A percentile compares a stretch with the other conserved stretches of the same genome.
These are phyloP conservation scores for Megalurothrips usitatus DNA, from an alignment of 2,888 invertebrate genomes.

Conservation along the genomic window DNA sequence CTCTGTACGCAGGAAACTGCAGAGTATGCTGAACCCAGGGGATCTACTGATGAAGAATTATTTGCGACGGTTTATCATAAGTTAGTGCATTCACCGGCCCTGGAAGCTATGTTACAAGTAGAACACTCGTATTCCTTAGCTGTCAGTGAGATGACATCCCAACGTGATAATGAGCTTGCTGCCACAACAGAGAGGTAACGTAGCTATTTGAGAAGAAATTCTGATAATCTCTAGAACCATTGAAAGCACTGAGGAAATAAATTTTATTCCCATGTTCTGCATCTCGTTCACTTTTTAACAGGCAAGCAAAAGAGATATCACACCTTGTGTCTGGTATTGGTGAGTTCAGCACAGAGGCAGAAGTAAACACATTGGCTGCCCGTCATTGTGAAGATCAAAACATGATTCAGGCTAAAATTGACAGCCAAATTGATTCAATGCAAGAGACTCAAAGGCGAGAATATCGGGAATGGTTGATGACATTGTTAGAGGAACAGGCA, in stretches of 20 bases:
- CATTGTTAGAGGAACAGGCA: conserved; percentile 63
- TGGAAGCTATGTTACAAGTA: conserved; percentile 81
- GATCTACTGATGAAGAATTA: conserved; percentile 78
- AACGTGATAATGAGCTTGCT: conserved; percentile 67
- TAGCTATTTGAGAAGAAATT: background rate
- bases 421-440: conserved; percentile 70
- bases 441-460: conserved; percentile 79
- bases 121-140: conserved; percentile 83
- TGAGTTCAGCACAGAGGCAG: conserved; percentile 68
- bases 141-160: conserved; percentile 65
- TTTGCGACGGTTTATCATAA: conserved; percentile 81
- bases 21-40: conserved; percentile 75
- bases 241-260: background rate
- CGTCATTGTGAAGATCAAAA: conserved; percentile 79
- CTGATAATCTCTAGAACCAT: background rate
- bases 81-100: conserved; percentile 75
- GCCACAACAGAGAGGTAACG: conserved; percentile 60
- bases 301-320: conserved; percentile 87
- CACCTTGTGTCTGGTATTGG: conserved; percentile 74
- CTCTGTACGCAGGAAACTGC: conserved; percentile 61
- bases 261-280: conserved; percentile 9
- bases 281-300: conserved; percentile 42
- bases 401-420: conserved; percentile 65
- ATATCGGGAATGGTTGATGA: conserved; percentile 86
- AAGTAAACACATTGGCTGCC: conserved; percentile 79